Conservation (phyloP, 2,888 invertebrate species). For the Polymixis lichenea region DNA sequence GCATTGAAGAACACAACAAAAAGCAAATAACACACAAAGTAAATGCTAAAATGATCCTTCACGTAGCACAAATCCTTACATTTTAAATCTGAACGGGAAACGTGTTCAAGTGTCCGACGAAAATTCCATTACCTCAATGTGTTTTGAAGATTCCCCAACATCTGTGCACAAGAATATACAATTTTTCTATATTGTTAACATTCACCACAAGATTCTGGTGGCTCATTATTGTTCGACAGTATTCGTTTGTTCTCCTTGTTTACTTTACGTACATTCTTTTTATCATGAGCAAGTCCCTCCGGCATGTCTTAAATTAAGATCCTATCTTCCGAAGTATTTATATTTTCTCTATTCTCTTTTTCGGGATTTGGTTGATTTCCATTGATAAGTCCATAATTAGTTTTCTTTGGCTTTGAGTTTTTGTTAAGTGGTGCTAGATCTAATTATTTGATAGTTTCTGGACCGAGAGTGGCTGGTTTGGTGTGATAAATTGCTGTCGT, state of each 20-base stretch:
- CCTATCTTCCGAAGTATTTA: slow-evolving; percentile 64
- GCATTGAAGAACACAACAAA: slow-evolving; percentile 16
- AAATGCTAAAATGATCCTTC: slow-evolving; percentile 47
- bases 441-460: slow-evolving; percentile 53
- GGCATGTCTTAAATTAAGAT: slow-evolving; percentile 68
- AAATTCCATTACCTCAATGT: slow-evolving; percentile 59
- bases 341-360: slow-evolving; percentile 60
- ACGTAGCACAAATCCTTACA: slow-evolving; percentile 50
- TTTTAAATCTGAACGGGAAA: slow-evolving; percentile 57
- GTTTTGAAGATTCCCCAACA: slow-evolving; percentile 49
- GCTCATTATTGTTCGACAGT: slow-evolving; percentile 76
- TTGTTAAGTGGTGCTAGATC: slow-evolving; percentile 41
- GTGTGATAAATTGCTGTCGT: slow-evolving; percentile 41
- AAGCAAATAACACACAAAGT: slow-evolving; percentile 35
- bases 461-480: neutral
- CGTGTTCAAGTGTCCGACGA: slow-evolving; percentile 63
- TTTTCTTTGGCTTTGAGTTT: slow-evolving; percentile 49
- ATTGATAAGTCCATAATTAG: slow-evolving; percentile 64
- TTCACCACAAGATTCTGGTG: slow-evolving; percentile 68
- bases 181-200: slow-evolving; percentile 55
- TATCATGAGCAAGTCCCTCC: slow-evolving; percentile 66
- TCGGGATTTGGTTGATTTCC: slow-evolving; percentile 57
- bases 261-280: slow-evolving; percentile 64
- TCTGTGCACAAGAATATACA: slow-evolving; percentile 54
- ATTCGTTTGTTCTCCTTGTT: slow-evolving; percentile 68